phyloP scores from a whole-genome alignment of 2,888 invertebrate species.

The Dyspetes luteomarginatus region DNA sequence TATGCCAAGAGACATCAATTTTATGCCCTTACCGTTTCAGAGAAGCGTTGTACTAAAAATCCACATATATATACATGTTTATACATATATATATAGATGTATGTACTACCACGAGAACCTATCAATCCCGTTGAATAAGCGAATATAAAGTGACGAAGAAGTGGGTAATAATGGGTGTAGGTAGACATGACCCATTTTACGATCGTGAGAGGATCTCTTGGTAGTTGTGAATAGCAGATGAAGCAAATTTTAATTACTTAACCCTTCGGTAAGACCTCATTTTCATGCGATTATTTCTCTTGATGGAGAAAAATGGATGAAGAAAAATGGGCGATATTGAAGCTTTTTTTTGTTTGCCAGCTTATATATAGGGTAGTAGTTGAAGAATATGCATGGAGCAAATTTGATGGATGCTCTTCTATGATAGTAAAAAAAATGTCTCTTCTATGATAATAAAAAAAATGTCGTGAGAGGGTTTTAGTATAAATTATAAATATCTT shows the following conservation, averaged over 20 bases:
- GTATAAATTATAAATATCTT: no score
- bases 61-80: background rate
- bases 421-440: background rate
- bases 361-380: no score
- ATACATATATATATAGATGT: background rate
- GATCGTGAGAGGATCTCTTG: background rate
- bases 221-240: background rate
- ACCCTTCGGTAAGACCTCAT: no score
- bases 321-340: no score
- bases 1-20: background rate
- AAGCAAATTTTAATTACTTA: background rate
- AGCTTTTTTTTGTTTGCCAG: no score
- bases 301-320: no score
- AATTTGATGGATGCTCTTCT: no score
- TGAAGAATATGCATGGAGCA: no score
- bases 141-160: conserved; percentile 51
- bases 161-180: conserved; percentile 60
- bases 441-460: no score
- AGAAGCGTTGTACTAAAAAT: background rate
- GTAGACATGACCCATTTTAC: conserved; percentile 45
- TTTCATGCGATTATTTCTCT: no score
- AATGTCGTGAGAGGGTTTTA: no score
- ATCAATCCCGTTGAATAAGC: conserved; percentile 57
- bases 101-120: conserved; percentile 23
- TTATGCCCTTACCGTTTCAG: background rate